A percentile compares a stretch with the other conserved stretches of the same genome.
phyloP scores from a whole-genome alignment of 2,888 invertebrate species.

The Acanthococcus lagerstroemiae region DNA sequence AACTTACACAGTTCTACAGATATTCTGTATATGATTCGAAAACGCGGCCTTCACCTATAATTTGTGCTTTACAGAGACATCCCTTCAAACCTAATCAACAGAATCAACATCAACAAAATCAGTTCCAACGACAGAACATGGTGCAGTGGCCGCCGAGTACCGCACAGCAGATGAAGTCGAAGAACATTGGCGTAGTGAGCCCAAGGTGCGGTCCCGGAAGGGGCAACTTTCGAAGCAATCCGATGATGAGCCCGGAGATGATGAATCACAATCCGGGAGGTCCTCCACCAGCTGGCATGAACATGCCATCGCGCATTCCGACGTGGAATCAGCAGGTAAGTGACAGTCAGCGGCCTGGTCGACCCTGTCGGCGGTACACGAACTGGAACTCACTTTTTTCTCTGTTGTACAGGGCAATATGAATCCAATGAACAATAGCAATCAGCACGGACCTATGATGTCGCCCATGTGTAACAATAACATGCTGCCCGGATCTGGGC shows the following conservation, averaged over 20 bases:
- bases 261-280: slow-evolving; percentile 22
- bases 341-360: too few relatives aligned
- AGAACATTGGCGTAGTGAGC: too few relatives aligned
- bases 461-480: slow-evolving; percentile 24
- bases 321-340: slow-evolving; percentile 36
- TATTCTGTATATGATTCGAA: too few relatives aligned
- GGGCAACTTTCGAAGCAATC: slow-evolving; percentile 42
- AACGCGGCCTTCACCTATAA: background rate
- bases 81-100: slow-evolving; percentile 81
- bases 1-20: too few relatives aligned
- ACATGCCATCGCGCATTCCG: slow-evolving; percentile 34
- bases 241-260: slow-evolving; percentile 23
- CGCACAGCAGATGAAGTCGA: too few relatives aligned
- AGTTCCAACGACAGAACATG: too few relatives aligned
- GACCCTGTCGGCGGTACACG: too few relatives aligned
- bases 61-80: slow-evolving; percentile 58
- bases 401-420: slow-evolving; percentile 18
- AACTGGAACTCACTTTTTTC: too few relatives aligned
- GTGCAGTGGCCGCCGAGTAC: slow-evolving; percentile 37
- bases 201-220: slow-evolving; percentile 16
- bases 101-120: too few relatives aligned
- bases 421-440: slow-evolving; percentile 21
- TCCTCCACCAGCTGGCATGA: slow-evolving; percentile 31
- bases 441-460: slow-evolving; percentile 16
- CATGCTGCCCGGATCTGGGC: slow-evolving; percentile 13